phyloP scores from a whole-genome alignment of 2,888 invertebrate genomes.

The Tenthredo distinguenda region DNA sequence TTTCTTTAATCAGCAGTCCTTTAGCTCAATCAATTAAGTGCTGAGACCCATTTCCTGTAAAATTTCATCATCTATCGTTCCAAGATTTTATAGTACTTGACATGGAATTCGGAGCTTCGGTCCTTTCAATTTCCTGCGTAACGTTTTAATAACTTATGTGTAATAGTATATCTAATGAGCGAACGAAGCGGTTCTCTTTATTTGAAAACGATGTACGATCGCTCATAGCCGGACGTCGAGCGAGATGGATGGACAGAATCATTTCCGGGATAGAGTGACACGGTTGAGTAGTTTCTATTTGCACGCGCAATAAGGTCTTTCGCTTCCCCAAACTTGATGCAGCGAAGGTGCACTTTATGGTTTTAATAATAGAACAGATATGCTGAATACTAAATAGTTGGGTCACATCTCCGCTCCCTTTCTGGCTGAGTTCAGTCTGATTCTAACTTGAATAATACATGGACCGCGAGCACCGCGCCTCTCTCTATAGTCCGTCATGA shows the following conservation, averaged over 20 bases:
- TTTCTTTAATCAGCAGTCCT: not conserved
- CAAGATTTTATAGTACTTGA: not conserved
- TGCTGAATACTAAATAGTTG: constrained; percentile 58
- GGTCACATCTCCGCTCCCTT: constrained; percentile 41
- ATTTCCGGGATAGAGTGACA: not conserved
- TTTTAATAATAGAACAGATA: constrained; percentile 55
- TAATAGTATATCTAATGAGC: not conserved
- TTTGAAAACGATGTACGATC: not conserved
- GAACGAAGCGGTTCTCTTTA: not conserved
- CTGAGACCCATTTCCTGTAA: not conserved
- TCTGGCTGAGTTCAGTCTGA: constrained; percentile 59
- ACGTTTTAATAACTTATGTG: not conserved
- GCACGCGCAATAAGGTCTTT: not conserved
- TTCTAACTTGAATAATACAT: constrained; percentile 60
- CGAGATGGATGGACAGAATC: not conserved
- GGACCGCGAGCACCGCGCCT: not conserved
- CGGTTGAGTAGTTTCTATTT: not conserved
- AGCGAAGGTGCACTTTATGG: constrained; percentile 20
- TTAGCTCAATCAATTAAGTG: not conserved
- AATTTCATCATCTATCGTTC: not conserved
- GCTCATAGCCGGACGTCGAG: not conserved
- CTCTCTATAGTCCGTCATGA: not conserved
- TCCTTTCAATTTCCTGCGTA: not conserved
- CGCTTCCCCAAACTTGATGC: not conserved
- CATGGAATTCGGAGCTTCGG: not conserved